A percentile compares a stretch with the other conserved stretches of the same genome.
These are phyloP conservation scores for Scatophagus argus DNA, from an alignment of 2,113 vertebrate genomes.

Conservation along the genomic window DNA sequence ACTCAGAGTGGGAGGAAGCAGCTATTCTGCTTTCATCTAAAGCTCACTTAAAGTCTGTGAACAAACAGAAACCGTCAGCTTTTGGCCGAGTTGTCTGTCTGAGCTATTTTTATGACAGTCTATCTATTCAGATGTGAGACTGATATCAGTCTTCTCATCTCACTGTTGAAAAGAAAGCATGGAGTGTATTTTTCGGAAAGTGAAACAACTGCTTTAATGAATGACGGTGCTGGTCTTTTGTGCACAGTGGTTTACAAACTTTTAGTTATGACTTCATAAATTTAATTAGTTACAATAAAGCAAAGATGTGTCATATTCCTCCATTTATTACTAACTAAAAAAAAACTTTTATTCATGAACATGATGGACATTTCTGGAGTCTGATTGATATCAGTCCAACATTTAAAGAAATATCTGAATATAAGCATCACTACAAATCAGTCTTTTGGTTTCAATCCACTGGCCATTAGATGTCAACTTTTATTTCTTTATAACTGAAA, in stretches of 20 bases:
- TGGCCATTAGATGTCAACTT: conserved; percentile 1
- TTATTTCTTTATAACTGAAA: background rate
- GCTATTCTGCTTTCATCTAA: background rate
- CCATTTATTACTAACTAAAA: background rate
- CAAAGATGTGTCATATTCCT: background rate
- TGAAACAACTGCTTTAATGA: background rate
- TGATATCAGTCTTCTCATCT: background rate
- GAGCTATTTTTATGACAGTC: background rate
- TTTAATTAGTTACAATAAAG: background rate
- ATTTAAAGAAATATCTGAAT: background rate
- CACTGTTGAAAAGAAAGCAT: background rate
- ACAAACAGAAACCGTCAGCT: background rate
- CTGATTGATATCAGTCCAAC: background rate
- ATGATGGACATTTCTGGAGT: background rate
- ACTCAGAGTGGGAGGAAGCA: background rate
- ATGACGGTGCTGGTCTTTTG: background rate
- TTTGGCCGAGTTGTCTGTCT: background rate
- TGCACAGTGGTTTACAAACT: background rate
- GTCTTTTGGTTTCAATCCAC: conserved; percentile 21
- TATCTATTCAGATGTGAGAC: background rate
- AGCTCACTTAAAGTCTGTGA: background rate
- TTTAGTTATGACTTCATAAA: background rate
- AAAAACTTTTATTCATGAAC: background rate
- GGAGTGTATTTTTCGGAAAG: background rate
- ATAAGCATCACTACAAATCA: background rate